These are phyloP conservation scores for Pangasianodon hypophthalmus DNA, from an alignment of 2,113 vertebrate genomes.

Conservation along the genomic window DNA sequence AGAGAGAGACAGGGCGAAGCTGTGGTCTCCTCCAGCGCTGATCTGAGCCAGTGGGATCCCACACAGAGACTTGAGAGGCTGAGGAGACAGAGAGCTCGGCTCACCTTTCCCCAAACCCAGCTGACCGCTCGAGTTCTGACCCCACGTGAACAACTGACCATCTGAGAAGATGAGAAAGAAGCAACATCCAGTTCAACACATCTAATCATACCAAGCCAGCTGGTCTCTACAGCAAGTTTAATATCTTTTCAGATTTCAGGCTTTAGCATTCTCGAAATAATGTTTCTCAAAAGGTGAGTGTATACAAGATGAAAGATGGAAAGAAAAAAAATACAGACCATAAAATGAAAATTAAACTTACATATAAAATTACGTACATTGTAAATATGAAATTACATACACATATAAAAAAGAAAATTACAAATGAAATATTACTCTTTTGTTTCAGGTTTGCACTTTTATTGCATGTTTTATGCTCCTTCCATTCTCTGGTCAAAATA, in stretches of 20 bases:
- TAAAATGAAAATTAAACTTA: neutral
- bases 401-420: neutral
- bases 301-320: neutral
- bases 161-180: conserved; percentile 38
- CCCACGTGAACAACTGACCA: conserved; percentile 77
- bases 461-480: neutral
- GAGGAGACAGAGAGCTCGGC: conserved; percentile 12
- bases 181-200: neutral
- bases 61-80: conserved; percentile 64
- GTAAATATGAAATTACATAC: neutral
- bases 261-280: neutral
- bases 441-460: neutral
- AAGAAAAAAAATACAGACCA: neutral
- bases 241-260: neutral
- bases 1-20: conserved; percentile 73
- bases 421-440: neutral
- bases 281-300: neutral
- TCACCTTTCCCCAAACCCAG: conserved; percentile 69
- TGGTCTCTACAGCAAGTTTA: neutral
- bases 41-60: conserved; percentile 77
- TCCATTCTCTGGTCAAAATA: neutral
- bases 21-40: conserved; percentile 79
- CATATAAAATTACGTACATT: neutral
- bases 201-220: neutral
- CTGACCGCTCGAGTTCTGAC: conserved; percentile 72